Conservation (phyloP, 2,888 invertebrate genomes). For the Magallana nippona region DNA sequence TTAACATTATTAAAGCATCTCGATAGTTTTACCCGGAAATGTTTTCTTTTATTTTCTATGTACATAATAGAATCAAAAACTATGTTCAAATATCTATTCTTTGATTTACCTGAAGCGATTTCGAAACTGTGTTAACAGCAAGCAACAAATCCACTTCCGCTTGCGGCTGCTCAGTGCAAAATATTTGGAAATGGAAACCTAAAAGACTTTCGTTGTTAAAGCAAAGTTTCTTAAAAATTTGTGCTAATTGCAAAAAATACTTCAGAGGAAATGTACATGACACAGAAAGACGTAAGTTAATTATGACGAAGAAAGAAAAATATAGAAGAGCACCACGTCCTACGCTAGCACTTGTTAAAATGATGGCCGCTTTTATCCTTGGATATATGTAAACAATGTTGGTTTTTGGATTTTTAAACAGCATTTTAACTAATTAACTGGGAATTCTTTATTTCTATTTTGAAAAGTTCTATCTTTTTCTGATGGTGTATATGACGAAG, state of each 20-base stretch:
- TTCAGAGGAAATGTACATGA: neutral
- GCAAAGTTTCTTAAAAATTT: neutral
- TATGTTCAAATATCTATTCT: too few species aligned
- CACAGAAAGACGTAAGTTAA: neutral
- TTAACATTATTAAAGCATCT: too few species aligned
- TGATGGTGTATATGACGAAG: too few species aligned
- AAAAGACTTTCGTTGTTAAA: neutral
- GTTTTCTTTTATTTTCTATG: too few species aligned
- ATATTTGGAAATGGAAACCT: conserved; percentile 17
- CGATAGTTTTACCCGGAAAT: too few species aligned
- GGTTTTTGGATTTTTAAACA: neutral
- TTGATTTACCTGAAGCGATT: neutral
- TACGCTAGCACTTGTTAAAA: neutral
- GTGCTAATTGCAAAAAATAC: neutral
- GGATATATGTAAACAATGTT: conserved; percentile 22
- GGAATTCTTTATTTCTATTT: neutral
- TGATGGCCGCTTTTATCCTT: conserved; percentile 19
- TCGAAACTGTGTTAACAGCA: neutral
- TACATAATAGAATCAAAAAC: too few species aligned
- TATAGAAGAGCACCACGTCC: neutral
- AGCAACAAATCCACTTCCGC: neutral
- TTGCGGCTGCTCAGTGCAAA: conserved; percentile 19
- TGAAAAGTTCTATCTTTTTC: too few species aligned
- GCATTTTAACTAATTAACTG: neutral
- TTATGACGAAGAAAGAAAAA: neutral